Evolutionary conservation across 2,113 vertebrate genomes (phyloP), one percentile per base, ranked within the genome.

Genomic region (Sakesphorus luctuosus): DNA sequence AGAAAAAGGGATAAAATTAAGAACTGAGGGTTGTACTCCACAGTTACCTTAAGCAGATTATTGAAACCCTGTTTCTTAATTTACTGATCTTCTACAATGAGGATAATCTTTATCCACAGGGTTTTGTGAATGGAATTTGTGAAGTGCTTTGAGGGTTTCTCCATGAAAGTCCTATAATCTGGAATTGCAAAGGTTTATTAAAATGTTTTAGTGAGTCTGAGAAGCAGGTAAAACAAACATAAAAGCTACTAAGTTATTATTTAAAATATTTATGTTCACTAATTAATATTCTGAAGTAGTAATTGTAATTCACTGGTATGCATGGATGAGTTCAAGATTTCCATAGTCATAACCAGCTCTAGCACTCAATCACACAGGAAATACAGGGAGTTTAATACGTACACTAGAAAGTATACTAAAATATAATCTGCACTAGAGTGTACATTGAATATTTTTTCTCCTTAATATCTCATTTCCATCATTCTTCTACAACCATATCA

Each of bases 71-170:
- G 44, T 66, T 94, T 91, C 82, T 96, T 90, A 93, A 85, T 77
- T 91, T 87, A 79, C 84, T 91, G 84, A 77, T 96, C 55, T 77
- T 95, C 75, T 92, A 61, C 90, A 94, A 59, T 67, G 11, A 90
- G 72, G 72, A 93, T 95, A 94, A 97, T 95, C 90, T 91, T 90
- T 94, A 92, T 80, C 75, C 90, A 65, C 65, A 68, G 75, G 72
- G 44, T 89, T 96, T 94, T 96, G 76, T 96, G 92, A 96, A 94
- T 84, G 90, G 90, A 93, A 96, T 97, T 94, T 88, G 38, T 74
- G 46, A 91, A 93, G 83, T 91, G 46, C 59, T 94, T 91, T 84
- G 43, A 92, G 38, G 76, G 17, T 4, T 93, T 92, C 90, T 93
- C 52, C 31, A 55, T 80, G 73, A 44, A 96, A 88, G 68, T 76